Conservation (phyloP, 37 sponge, comb jelly and placozoan genomes). For the Aphrocallistes beatrix region DNA sequence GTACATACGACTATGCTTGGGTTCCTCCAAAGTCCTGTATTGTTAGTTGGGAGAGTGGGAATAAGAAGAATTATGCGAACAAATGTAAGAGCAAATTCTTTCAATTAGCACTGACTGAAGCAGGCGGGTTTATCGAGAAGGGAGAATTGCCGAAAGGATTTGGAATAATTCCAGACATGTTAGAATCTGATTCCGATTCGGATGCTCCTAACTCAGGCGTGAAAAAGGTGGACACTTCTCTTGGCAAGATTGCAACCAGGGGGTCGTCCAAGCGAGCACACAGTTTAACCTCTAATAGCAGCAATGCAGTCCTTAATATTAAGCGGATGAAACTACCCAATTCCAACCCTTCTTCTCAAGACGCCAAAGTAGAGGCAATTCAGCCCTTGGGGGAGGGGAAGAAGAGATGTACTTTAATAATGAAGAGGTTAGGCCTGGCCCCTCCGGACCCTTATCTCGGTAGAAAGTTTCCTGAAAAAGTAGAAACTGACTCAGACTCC, state of each 20-base stretch:
- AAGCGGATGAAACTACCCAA: not conserved
- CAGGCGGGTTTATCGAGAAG: not conserved
- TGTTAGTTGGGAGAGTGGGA: not conserved
- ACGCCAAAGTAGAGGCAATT: not conserved
- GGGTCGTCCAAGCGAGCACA: not conserved
- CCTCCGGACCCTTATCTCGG: not conserved
- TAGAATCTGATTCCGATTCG: not conserved
- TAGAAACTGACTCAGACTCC: not conserved
- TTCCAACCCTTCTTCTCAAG: not conserved
- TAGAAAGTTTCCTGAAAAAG: not conserved
- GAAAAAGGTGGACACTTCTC: not conserved
- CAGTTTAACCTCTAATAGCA: not conserved
- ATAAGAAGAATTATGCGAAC: not conserved
- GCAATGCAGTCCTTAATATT: not conserved
- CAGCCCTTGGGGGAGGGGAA: not conserved
- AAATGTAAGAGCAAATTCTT: not conserved
- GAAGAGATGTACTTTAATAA: not conserved
- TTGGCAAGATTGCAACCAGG: not conserved
- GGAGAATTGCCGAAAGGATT: not conserved
- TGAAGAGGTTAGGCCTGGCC: not conserved
- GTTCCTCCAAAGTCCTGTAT: not conserved
- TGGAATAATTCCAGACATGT: not conserved
- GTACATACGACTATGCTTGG: not conserved
- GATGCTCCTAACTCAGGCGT: not conserved
- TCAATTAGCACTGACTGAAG: not conserved